Base-by-base conservation (phyloP, 2,888 invertebrate species). In the Leucoma salicis region DNA sequence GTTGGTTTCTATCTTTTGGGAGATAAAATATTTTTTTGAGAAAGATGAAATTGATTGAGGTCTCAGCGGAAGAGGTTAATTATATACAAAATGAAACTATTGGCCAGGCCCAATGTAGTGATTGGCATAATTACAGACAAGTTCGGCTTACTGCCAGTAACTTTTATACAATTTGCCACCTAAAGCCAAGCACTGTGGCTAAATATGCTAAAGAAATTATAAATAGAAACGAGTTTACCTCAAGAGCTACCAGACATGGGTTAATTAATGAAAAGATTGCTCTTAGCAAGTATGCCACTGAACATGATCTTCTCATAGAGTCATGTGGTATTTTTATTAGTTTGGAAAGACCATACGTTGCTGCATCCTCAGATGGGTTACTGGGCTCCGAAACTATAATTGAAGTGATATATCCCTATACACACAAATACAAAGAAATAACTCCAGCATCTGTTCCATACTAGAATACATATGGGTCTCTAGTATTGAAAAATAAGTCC, bases 331-430 rank as follows among this genome's bases (percentile, higher is more conserved):
- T 52, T 3, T 35, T 31, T 15, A 44, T 56, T 6, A 42, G 33
- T 8, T 10, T 31, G 13, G 25, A 49, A 16, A 32, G 16, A 14
- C 55, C 43, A 6, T 50, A 40, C 28, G 24, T 55, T 10, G 52
- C 31, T 27, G 52, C 52, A 14, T 46, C 57, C 16, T 53, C 55
- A n/a, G 55, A 55, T 50, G 51, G 53, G 0, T 15, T 55, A 15
- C 12, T 46, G 2, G 49, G 49, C 0, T 25, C 38, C 7, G 53
- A 55, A 1, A 55, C 53, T 0, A n/a, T 55, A 0, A 53, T 57
- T 15, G 55, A 55, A 46, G 31, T 57, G 0, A 60, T 52, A 33
- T 52, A 49, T 31, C 49, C 51, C 0, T 56, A 52, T 39, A 25
- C 42, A n/a, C 39, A 36, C 5, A 38, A 51, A 2, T 7, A 8